These are phyloP conservation scores for Ceriagrion tenellum DNA, from an alignment of 2,888 invertebrate genomes.

Conservation along the genomic window DNA sequence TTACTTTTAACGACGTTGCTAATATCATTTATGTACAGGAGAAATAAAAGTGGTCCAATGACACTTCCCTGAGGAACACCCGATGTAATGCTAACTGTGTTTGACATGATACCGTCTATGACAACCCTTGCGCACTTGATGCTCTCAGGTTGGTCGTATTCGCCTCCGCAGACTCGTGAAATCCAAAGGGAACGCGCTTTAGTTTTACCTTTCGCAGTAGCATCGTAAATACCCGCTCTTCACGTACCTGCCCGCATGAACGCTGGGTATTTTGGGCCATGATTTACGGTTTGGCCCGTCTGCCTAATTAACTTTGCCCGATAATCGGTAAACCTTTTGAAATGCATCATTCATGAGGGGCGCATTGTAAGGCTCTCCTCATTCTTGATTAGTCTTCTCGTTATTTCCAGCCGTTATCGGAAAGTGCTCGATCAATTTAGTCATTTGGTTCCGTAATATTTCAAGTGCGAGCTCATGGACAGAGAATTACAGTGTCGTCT, in stretches of 20 bases:
- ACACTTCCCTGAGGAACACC: too few relatives aligned
- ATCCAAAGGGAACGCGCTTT: not conserved
- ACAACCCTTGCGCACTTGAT: not conserved
- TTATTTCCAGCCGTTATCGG: not conserved
- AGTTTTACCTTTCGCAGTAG: not conserved
- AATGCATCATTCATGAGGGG: not conserved
- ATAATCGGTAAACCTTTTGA: not conserved
- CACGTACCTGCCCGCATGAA: not conserved
- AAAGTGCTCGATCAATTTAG: not conserved
- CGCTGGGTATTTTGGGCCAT: not conserved
- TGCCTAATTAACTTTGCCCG: not conserved
- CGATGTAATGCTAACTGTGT: too few relatives aligned
- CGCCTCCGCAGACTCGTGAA: not conserved
- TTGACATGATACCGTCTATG: too few relatives aligned
- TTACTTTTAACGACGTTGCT: too few relatives aligned
- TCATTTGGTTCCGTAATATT: not conserved
- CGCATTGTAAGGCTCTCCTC: not conserved
- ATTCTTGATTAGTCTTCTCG: not conserved
- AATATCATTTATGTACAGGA: too few relatives aligned
- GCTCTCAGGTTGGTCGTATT: not conserved
- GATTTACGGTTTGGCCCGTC: conserved; percentile 2
- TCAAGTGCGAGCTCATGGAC: not conserved
- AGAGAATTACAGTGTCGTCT: not conserved
- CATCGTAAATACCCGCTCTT: not conserved
- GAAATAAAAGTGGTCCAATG: too few relatives aligned